phyloP scores from a whole-genome alignment of 2,888 invertebrate genomes.

The Tipula vernalis region DNA sequence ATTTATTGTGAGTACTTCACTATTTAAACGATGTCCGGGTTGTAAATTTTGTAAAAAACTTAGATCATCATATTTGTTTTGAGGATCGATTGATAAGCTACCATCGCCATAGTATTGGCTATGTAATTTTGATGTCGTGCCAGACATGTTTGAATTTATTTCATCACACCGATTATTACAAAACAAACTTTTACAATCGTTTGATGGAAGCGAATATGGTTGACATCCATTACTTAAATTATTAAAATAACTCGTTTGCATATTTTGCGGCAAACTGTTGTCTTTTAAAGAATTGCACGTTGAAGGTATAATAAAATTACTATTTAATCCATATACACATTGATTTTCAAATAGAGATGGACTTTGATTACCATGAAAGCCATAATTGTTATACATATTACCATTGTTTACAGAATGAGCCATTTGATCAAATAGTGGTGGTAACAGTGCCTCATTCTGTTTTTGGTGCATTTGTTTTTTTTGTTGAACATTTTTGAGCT shows the following conservation, averaged over 20 bases:
- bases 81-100: not conserved
- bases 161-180: not conserved
- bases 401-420: not conserved
- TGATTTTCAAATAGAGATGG: constrained; percentile 7
- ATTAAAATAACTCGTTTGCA: not conserved
- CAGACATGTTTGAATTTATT: not conserved
- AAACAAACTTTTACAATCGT: not conserved
- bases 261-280: not conserved
- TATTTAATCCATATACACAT: constrained; percentile 14
- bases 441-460: not conserved
- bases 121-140: not conserved
- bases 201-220: not conserved
- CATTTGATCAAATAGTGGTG: not conserved
- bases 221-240: not conserved
- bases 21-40: constrained; percentile 36
- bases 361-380: not conserved
- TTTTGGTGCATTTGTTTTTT: constrained; percentile 24
- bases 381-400: not conserved
- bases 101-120: not conserved
- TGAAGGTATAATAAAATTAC: constrained; percentile 13
- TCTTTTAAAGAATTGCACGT: not conserved
- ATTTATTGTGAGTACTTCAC: constrained; percentile 26
- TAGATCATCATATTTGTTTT: constrained; percentile 32
- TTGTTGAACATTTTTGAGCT: constrained; percentile 27
- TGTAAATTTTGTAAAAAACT: constrained; percentile 33